A percentile compares a stretch with the other conserved stretches of the same genome.
Conservation (phyloP, 2,888 invertebrate species). For the Tiliacea citrago region DNA sequence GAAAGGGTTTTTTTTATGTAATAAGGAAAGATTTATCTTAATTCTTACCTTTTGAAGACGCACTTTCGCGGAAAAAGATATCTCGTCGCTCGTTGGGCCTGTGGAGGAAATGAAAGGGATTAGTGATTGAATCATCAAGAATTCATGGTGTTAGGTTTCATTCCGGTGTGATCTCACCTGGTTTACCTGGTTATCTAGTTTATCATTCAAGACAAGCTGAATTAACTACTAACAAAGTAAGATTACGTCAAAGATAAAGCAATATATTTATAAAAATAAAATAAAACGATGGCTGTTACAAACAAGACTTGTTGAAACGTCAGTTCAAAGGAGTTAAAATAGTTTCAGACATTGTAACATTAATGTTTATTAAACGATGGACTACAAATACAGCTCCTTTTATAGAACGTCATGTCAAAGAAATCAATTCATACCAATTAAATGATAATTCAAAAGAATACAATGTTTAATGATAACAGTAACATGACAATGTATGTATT, state of each 20-base stretch:
- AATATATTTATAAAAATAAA: not conserved
- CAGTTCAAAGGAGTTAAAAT: not conserved
- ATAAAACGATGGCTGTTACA: not conserved
- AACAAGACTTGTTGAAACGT: not conserved
- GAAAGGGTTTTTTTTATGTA: not conserved
- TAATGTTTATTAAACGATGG: not conserved
- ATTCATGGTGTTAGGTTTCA: constrained; percentile 58
- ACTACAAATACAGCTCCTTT: not conserved
- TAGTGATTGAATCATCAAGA: constrained; percentile 56
- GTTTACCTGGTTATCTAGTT: constrained; percentile 24
- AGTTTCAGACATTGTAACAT: not conserved
- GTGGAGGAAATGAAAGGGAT: constrained; percentile 74
- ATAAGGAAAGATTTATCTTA: not conserved
- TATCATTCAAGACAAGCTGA: not conserved
- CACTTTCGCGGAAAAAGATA: constrained; percentile 66
- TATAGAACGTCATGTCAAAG: not conserved
- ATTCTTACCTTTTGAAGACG: constrained; percentile 62
- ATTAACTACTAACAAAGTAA: constrained; percentile 12
- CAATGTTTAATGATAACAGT: constrained; percentile 15
- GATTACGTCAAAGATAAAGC: constrained; percentile 5
- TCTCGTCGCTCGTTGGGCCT: constrained; percentile 64
- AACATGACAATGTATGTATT: constrained; percentile 8
- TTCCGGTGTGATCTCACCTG: constrained; percentile 51
- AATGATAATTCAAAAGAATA: constrained; percentile 40
- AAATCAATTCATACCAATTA: constrained; percentile 38